Percentiles rank a stretch among this genome's conserved stretches.
Conservation (phyloP, 2,888 invertebrate species). For the Amiota minor region DNA sequence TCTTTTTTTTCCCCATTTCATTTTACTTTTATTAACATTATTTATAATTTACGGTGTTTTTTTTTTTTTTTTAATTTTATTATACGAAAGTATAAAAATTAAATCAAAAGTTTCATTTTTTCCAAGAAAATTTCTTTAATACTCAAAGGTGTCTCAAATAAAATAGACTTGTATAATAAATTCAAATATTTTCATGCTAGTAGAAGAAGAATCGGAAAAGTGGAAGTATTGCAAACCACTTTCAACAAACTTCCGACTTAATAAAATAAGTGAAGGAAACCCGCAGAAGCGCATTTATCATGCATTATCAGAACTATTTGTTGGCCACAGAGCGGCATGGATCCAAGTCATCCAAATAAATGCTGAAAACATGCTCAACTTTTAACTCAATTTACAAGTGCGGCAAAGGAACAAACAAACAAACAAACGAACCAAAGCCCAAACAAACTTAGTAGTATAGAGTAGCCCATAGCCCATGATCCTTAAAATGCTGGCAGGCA, state of each 20-base stretch:
- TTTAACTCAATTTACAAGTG: conserved; percentile 26
- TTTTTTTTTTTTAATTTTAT: not conserved
- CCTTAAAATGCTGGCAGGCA: no score
- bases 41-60: not conserved
- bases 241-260: no score
- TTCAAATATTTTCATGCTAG: no score
- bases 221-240: no score
- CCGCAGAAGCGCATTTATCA: conserved; percentile 23
- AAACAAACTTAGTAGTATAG: conserved; percentile 10
- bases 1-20: not conserved
- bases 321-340: conserved; percentile 4
- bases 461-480: not conserved
- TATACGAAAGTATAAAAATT: not conserved
- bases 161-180: no score
- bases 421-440: not conserved
- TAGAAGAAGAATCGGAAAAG: no score
- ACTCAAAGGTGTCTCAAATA: no score
- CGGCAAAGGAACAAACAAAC: not conserved
- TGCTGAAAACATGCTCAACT: conserved; percentile 15
- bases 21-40: conserved; percentile 4
- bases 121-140: no score
- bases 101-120: no score
- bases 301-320: conserved; percentile 6
- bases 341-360: conserved; percentile 19
- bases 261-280: not conserved